Percentiles rank a stretch among this genome's conserved stretches.
Evolutionary conservation across 1,140 invertebrate genomes (phyloP).

Genomic region (Drosophila lini): DNA sequence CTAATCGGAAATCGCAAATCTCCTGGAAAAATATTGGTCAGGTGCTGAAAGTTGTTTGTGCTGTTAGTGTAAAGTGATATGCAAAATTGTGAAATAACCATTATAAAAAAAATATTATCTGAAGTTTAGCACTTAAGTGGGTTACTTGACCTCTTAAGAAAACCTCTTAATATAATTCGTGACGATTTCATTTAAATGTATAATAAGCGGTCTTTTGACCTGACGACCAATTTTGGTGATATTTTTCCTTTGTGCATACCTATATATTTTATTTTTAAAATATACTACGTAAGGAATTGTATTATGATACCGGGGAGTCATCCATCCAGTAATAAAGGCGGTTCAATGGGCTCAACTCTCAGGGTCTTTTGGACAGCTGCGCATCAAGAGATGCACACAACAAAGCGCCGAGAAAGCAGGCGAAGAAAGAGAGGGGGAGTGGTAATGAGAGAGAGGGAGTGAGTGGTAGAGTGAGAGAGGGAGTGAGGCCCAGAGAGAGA

Average conservation of each 20-base stretch:
- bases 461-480: conserved; percentile 15
- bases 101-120: not conserved
- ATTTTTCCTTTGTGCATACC: conserved; percentile 24
- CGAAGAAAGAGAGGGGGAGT: conserved; percentile 1
- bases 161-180: not conserved
- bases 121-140: not conserved
- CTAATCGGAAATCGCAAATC: not conserved
- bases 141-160: conserved; percentile 1
- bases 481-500: conserved; percentile 3
- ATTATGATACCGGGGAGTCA: conserved; percentile 51
- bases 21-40: conserved; percentile 3
- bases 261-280: not conserved
- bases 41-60: not conserved
- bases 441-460: conserved; percentile 10
- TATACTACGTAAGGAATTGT: conserved; percentile 17
- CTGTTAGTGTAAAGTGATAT: not conserved
- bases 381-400: conserved; percentile 46
- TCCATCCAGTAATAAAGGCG: conserved; percentile 62
- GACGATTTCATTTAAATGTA: not conserved
- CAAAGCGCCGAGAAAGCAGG: conserved; percentile 23
- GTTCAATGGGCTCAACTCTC: conserved; percentile 72
- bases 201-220: conserved; percentile 13
- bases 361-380: conserved; percentile 68
- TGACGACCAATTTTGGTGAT: conserved; percentile 24
- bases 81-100: conserved; percentile 1